Conservation (phyloP, 2,113 vertebrate genomes). For the Arothron firmamentum region DNA sequence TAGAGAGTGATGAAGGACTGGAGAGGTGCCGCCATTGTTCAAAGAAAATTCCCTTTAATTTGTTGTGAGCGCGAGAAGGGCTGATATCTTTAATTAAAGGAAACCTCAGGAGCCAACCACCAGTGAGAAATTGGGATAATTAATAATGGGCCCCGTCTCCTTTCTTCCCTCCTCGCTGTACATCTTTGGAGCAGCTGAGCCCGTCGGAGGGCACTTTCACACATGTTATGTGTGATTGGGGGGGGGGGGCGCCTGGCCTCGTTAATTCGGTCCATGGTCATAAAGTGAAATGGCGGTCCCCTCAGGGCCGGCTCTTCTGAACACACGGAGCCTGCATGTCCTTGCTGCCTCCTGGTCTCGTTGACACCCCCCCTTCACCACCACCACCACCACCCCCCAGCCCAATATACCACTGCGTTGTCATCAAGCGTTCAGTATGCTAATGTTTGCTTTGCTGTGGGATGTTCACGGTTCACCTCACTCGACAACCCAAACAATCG, state of each 20-base stretch:
- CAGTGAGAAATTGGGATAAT: slow-evolving; percentile 73
- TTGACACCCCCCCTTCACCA: slow-evolving; percentile 13
- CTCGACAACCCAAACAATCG: background rate
- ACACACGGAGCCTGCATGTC: slow-evolving; percentile 45
- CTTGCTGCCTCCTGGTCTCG: slow-evolving; percentile 13
- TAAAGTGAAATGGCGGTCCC: slow-evolving; percentile 70
- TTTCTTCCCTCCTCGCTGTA: slow-evolving; percentile 41
- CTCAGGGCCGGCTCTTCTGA: slow-evolving; percentile 52
- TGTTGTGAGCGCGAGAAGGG: slow-evolving; percentile 51
- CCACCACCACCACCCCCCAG: too few species aligned
- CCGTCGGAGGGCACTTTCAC: slow-evolving; percentile 67
- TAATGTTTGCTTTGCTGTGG: background rate
- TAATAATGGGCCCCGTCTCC: slow-evolving; percentile 59
- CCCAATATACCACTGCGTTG: background rate
- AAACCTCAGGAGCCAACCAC: slow-evolving; percentile 57
- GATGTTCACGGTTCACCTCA: background rate
- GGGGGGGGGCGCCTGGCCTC: slow-evolving; percentile 65
- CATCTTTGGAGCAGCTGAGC: slow-evolving; percentile 71
- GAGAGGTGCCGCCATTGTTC: slow-evolving; percentile 42
- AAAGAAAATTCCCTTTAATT: slow-evolving; percentile 46
- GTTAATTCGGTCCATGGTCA: slow-evolving; percentile 75
- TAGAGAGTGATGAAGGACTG: slow-evolving; percentile 28
- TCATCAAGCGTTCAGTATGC: background rate
- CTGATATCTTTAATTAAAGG: slow-evolving; percentile 67
- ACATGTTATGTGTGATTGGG: slow-evolving; percentile 60